A percentile compares a stretch with the other conserved stretches of the same genome.
Conservation (phyloP, 1,140 invertebrate genomes). For the Penaeus vannamei region DNA sequence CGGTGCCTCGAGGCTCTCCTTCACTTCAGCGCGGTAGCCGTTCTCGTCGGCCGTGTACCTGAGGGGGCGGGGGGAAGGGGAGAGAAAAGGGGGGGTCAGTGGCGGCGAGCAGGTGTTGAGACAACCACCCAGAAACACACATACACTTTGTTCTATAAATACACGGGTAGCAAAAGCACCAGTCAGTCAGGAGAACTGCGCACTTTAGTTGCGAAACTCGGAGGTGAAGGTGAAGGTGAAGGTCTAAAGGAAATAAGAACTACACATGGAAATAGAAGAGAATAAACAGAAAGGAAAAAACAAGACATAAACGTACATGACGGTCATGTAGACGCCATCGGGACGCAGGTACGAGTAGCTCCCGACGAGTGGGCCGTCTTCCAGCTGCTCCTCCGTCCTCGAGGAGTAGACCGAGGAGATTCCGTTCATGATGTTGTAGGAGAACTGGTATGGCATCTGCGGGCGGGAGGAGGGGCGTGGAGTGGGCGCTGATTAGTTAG, state of each 20-base stretch:
- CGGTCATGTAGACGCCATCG: slow-evolving; percentile 61
- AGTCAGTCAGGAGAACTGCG: neutral
- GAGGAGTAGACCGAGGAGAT: slow-evolving; percentile 36
- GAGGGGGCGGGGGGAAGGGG: neutral
- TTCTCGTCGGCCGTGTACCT: slow-evolving; percentile 42
- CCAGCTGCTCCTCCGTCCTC: slow-evolving; percentile 42
- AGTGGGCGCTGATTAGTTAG: no score
- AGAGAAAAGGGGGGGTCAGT: neutral
- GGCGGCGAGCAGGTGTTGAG: no score
- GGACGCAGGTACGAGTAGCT: slow-evolving; percentile 57
- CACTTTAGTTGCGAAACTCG: no score
- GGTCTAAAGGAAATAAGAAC: no score
- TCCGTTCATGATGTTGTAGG: slow-evolving; percentile 45
- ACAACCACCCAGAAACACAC: no score
- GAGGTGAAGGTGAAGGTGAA: no score
- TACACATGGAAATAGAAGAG: no score
- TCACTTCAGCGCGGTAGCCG: slow-evolving; percentile 39
- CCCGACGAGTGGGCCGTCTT: slow-evolving; percentile 38
- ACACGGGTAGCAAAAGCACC: neutral
- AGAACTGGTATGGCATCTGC: slow-evolving; percentile 46
- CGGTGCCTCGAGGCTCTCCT: slow-evolving; percentile 7
- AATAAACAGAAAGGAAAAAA: neutral
- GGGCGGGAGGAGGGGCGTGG: neutral
- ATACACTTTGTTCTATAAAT: no score
- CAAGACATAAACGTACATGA: slow-evolving; percentile 26